A percentile compares a stretch with the other conserved stretches of the same genome.
Conservation (phyloP, 1,140 invertebrate species). For the Wasmannia auropunctata region DNA sequence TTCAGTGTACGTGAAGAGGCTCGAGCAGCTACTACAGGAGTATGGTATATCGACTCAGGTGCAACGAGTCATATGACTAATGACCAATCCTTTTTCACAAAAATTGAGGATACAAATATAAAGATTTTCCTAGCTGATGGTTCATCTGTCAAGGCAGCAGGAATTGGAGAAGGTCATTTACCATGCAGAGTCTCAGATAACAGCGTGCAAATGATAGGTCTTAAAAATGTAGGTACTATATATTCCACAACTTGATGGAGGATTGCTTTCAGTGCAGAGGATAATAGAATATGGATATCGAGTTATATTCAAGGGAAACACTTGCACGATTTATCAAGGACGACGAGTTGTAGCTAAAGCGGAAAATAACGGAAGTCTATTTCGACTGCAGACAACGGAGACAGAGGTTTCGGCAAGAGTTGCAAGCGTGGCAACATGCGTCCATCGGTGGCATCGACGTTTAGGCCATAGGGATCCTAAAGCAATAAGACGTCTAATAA, state of each 20-base stretch:
- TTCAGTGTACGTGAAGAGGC: too few relatives aligned
- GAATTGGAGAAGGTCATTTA: constrained; percentile 28
- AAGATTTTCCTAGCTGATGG: constrained; percentile 49
- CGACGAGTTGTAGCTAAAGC: neutral
- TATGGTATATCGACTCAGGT: too few relatives aligned
- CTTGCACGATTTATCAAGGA: neutral
- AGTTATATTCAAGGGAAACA: neutral
- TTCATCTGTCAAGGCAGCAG: constrained; percentile 22
- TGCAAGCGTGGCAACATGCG: neutral
- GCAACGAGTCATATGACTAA: too few relatives aligned
- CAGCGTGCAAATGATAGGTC: neutral
- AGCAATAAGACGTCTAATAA: constrained; percentile 27
- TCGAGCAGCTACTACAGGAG: too few relatives aligned
- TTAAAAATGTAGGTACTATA: neutral
- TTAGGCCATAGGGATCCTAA: constrained; percentile 11
- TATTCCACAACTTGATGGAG: neutral
- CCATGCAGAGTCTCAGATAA: neutral
- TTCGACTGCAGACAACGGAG: neutral
- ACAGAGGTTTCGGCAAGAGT: neutral
- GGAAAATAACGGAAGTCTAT: too few relatives aligned
- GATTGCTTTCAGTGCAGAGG: neutral
- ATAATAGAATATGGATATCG: neutral
- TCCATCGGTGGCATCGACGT: neutral
- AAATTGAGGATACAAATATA: too few relatives aligned
- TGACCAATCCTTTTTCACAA: too few relatives aligned